Percentiles rank a stretch among this genome's conserved stretches.
Conservation (phyloP, 2,888 invertebrate species). For the Seira musarum region DNA sequence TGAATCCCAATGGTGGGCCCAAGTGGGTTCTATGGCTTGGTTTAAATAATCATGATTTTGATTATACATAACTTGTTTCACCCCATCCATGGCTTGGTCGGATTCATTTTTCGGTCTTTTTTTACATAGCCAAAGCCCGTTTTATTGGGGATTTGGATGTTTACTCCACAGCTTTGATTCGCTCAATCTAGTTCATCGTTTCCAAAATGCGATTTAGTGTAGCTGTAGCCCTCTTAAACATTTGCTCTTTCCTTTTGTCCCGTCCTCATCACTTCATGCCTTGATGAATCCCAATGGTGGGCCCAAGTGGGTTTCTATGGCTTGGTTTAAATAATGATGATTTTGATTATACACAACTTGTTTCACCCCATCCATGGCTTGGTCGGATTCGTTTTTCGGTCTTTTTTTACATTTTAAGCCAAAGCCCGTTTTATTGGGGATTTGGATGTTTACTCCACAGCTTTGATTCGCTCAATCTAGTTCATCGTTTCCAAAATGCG, state of each 20-base stretch:
- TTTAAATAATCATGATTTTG: conserved; percentile 46
- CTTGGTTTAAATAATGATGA: conserved; percentile 52
- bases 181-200: not conserved
- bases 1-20: conserved; percentile 55
- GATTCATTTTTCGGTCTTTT: not conserved
- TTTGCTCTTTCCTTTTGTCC: no score
- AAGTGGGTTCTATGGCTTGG: no score
- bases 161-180: no score
- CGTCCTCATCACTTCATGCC: conserved; percentile 56
- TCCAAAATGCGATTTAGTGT: conserved; percentile 2
- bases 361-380: conserved; percentile 22
- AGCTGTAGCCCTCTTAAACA: not conserved
- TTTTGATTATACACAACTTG: conserved; percentile 12
- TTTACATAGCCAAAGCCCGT: not conserved
- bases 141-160: no score
- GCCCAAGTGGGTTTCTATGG: conserved; percentile 55
- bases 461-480: not conserved
- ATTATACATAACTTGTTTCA: no score
- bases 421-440: not conserved
- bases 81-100: conserved; percentile 24
- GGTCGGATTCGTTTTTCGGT: conserved; percentile 11
- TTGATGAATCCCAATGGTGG: conserved; percentile 55
- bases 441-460: no score
- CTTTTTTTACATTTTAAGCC: not conserved
- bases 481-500: no score